phyloP scores from a whole-genome alignment of 2,797 vertebrate species.

The Trachops cirrhosus region DNA sequence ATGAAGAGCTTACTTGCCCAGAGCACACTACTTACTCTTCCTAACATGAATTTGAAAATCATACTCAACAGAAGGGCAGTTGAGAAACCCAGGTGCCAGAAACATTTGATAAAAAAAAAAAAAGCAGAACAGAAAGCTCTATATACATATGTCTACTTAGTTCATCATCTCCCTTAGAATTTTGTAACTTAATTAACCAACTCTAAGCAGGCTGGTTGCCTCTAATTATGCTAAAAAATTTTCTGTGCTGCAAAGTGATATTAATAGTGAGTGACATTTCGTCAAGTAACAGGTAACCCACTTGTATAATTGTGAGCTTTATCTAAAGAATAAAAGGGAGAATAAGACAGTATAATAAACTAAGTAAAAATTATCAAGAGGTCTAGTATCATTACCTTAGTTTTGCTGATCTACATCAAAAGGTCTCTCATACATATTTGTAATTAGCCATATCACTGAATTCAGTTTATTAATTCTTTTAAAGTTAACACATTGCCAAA shows the following conservation, averaged over 20 bases:
- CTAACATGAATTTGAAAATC: constrained; percentile 75
- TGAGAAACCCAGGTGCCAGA: constrained; percentile 66
- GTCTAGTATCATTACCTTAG: neutral
- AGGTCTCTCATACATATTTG: neutral
- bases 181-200: constrained; percentile 73
- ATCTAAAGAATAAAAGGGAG: neutral
- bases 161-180: constrained; percentile 67
- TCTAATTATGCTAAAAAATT: constrained; percentile 68
- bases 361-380: constrained; percentile 21
- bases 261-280: constrained; percentile 46
- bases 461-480: neutral
- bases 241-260: constrained; percentile 52
- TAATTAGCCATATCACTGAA: neutral
- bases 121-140: constrained; percentile 72
- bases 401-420: neutral
- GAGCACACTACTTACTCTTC: constrained; percentile 55
- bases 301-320: neutral
- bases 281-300: constrained; percentile 54
- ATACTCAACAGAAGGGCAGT: constrained; percentile 66
- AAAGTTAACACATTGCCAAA: neutral
- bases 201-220: constrained; percentile 63
- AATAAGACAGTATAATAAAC: neutral
- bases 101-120: constrained; percentile 64
- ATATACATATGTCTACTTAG: constrained; percentile 74
- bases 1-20: constrained; percentile 59